Percentiles rank a stretch among this genome's conserved stretches.
Evolutionary conservation across 2,888 invertebrate species (phyloP).

Genomic region (Morpho deidamia): DNA sequence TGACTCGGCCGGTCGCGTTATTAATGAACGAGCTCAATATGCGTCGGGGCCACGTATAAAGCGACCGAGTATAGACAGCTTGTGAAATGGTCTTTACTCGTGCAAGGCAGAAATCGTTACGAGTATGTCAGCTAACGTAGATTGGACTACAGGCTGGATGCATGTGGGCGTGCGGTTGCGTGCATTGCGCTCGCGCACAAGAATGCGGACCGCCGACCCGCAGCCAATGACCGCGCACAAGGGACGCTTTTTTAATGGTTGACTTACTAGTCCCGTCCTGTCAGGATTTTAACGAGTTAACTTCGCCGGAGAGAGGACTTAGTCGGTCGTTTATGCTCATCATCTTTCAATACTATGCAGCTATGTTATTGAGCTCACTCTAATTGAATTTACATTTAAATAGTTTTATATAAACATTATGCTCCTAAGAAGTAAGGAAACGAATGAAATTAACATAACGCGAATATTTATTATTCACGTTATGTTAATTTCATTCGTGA

Average conservation of each 20-base stretch:
- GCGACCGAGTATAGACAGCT: constrained; percentile 33
- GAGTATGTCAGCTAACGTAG: constrained; percentile 24
- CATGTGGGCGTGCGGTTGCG: constrained; percentile 60
- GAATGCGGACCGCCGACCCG: constrained; percentile 73
- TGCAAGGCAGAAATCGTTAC: constrained; percentile 30
- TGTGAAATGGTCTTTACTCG: constrained; percentile 28
- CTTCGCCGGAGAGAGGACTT: constrained; percentile 43
- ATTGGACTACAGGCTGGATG: constrained; percentile 32
- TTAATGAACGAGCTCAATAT: constrained; percentile 61
- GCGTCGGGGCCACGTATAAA: constrained; percentile 37
- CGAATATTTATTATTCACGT: too few species aligned
- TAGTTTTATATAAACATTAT: too few species aligned
- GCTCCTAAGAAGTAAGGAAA: too few species aligned
- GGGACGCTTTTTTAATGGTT: constrained; percentile 68
- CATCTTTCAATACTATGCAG: too few species aligned
- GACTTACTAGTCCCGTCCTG: constrained; percentile 58
- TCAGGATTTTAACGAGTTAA: constrained; percentile 52
- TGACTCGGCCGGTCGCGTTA: constrained; percentile 61
- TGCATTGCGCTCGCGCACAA: constrained; percentile 66
- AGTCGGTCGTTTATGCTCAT: constrained; percentile 6
- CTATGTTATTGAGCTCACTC: too few species aligned
- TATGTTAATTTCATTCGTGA: too few species aligned
- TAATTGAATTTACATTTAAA: too few species aligned
- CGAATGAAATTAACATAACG: too few species aligned
- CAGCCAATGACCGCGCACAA: constrained; percentile 74